These are phyloP conservation scores for Acomys russatus DNA, from an alignment of 2,797 vertebrate species.

Conservation along the genomic window DNA sequence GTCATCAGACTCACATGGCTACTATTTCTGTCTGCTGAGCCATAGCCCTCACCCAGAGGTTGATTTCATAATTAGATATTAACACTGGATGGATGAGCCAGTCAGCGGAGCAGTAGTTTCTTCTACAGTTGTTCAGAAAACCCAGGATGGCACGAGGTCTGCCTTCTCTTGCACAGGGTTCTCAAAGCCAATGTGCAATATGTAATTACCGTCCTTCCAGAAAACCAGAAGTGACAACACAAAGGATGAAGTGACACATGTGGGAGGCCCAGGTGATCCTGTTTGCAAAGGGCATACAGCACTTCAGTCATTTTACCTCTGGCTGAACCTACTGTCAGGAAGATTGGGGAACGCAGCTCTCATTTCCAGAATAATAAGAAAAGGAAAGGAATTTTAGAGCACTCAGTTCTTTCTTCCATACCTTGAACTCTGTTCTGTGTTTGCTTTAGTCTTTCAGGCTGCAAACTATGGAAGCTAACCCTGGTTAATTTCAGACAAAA, in stretches of 20 bases:
- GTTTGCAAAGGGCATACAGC: not conserved
- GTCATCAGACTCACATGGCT: not conserved
- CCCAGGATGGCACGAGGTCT: not conserved
- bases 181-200: not conserved
- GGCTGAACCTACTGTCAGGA: not conserved
- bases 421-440: not conserved
- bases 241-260: fast-evolving
- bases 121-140: not conserved
- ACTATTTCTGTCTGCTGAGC: not conserved
- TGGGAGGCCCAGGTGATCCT: not conserved
- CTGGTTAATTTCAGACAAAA: constrained; percentile 53
- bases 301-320: not conserved
- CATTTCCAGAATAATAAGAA: not conserved
- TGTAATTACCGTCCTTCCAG: not conserved
- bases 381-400: constrained; percentile 8
- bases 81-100: not conserved
- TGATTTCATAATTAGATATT: not conserved
- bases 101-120: not conserved
- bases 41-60: not conserved
- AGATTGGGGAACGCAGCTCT: not conserved
- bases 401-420: not conserved
- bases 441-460: not conserved
- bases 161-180: not conserved
- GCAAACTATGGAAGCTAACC: not conserved
- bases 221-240: not conserved